Percentiles rank a stretch among this genome's conserved stretches.
Conservation (phyloP, 2,888 invertebrate species). For the Mythimna vitellina region DNA sequence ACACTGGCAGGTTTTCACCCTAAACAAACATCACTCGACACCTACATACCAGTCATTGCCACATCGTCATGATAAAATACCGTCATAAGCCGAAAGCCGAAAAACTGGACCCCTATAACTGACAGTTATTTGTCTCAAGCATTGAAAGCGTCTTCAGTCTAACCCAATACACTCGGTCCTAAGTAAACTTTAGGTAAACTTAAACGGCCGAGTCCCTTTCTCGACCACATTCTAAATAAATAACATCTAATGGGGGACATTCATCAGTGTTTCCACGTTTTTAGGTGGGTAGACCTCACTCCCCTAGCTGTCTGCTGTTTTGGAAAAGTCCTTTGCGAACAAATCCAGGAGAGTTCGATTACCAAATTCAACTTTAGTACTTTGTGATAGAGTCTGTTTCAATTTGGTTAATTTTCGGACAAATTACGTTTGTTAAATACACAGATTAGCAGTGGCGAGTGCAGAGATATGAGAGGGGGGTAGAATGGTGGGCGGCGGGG, state of each 20-base stretch:
- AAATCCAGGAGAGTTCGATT: conserved; percentile 66
- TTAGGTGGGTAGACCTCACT: conserved; percentile 87
- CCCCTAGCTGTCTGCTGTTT: conserved; percentile 85
- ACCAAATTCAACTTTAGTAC: conserved; percentile 64
- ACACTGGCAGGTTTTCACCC: conserved; percentile 65
- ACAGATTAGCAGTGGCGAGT: conserved; percentile 88
- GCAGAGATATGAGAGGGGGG: conserved; percentile 85
- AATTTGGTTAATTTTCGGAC: conserved; percentile 64
- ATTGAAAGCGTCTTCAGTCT: conserved; percentile 87
- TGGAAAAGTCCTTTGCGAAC: conserved; percentile 78
- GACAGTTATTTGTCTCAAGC: conserved; percentile 83
- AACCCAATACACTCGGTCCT: conserved; percentile 89
- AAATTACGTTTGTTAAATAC: conserved; percentile 85
- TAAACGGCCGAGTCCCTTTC: conserved; percentile 87
- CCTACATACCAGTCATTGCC: conserved; percentile 71
- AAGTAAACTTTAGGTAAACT: conserved; percentile 90
- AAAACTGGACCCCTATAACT: conserved; percentile 89
- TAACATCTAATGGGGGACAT: conserved; percentile 91
- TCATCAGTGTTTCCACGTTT: conserved; percentile 91
- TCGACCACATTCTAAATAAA: conserved; percentile 91
- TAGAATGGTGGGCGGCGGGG: conserved; percentile 76
- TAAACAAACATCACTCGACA: conserved; percentile 67
- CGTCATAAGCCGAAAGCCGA: conserved; percentile 85
- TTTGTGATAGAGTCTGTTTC: conserved; percentile 63
- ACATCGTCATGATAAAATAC: conserved; percentile 83